A percentile compares a stretch with the other conserved stretches of the same genome.
Conservation (phyloP, 1,140 invertebrate genomes). For the Hycleus phaleratus region DNA sequence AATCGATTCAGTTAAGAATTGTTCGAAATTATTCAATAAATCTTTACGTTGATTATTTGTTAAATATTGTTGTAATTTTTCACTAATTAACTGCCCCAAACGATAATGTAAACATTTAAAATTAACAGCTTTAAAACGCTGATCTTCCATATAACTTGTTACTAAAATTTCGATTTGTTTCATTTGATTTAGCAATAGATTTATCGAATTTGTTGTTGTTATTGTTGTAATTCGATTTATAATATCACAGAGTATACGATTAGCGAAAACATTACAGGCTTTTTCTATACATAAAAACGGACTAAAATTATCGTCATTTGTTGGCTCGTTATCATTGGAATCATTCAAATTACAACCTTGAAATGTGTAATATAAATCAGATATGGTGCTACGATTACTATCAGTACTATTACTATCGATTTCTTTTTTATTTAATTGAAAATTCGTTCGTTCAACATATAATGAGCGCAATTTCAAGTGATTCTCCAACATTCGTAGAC, state of each 20-base stretch:
- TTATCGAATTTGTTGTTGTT: neutral
- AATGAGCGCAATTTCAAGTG: constrained; percentile 46
- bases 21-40: constrained; percentile 2
- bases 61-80: constrained; percentile 30
- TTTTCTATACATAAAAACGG: constrained; percentile 56
- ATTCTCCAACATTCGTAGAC: constrained; percentile 63
- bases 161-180: constrained; percentile 59
- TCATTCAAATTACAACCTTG: constrained; percentile 45
- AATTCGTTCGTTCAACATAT: neutral
- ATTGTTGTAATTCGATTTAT: constrained; percentile 21
- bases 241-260: constrained; percentile 46
- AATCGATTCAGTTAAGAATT: constrained; percentile 20
- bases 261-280: constrained; percentile 58
- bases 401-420: constrained; percentile 15
- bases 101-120: constrained; percentile 56
- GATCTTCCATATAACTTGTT: constrained; percentile 56
- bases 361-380: constrained; percentile 49
- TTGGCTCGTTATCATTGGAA: constrained; percentile 23
- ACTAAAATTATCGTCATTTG: constrained; percentile 20
- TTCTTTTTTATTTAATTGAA: neutral
- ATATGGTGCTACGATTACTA: constrained; percentile 44
- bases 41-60: constrained; percentile 12
- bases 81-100: constrained; percentile 52
- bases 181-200: constrained; percentile 49
- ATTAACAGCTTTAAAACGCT: constrained; percentile 50